Evolutionary conservation across 2,797 vertebrate species (phyloP).

Genomic region (Mormyrops boulengeri): DNA sequence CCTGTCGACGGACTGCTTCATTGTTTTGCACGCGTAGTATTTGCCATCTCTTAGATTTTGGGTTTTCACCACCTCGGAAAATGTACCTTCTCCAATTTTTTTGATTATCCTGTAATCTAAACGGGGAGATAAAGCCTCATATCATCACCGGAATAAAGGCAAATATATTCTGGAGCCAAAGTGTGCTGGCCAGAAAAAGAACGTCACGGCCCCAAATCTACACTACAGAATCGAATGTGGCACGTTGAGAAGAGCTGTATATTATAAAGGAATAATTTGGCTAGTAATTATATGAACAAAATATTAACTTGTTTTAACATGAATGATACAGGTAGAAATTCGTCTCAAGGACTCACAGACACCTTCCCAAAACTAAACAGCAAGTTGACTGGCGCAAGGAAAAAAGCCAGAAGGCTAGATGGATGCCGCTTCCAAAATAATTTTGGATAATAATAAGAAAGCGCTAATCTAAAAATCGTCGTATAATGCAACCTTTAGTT

Average conservation of each 20-base stretch:
- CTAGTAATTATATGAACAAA: neutral
- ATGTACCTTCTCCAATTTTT: conserved; percentile 82
- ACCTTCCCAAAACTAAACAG: neutral
- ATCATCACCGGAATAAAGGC: neutral
- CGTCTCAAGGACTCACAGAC: neutral
- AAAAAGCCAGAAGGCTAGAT: neutral
- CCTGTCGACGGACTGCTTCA: conserved; percentile 80
- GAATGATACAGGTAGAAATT: neutral
- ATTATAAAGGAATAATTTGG: neutral
- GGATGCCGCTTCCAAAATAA: neutral
- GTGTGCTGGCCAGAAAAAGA: neutral
- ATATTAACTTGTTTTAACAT: neutral
- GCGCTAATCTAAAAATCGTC: neutral
- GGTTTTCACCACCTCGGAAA: conserved; percentile 77
- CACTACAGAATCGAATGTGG: neutral
- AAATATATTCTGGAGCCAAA: neutral
- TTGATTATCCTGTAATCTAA: conserved; percentile 74
- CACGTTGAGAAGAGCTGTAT: neutral
- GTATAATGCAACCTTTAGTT: neutral
- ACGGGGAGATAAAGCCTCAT: conserved; percentile 5
- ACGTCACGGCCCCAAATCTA: neutral
- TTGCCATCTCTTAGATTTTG: conserved; percentile 74
- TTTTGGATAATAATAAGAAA: neutral
- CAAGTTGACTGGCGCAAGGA: neutral
- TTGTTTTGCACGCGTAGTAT: conserved; percentile 76